Base-by-base conservation (phyloP, 2,797 vertebrate genomes). In the Tangara arthus region DNA sequence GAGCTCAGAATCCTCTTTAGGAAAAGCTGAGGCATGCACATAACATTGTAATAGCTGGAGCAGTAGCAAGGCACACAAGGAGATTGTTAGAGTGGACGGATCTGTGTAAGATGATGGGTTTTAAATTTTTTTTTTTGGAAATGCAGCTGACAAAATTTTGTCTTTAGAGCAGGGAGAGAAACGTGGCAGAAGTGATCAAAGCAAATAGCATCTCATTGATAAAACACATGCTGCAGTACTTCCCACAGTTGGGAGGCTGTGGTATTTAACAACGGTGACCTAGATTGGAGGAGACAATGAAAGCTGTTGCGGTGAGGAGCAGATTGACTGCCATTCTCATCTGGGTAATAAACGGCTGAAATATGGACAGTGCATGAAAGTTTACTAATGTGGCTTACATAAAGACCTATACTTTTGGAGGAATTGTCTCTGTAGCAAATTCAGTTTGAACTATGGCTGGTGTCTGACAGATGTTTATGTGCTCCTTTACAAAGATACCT, bases 241-340 rank as follows among this genome's bases (percentile, higher is more conserved):
- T 88, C 27, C 75, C 78, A 52, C 71, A 81, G 61, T 80, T 80
- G 90, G 89, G 72, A 91, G 87, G 75, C 34, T 15, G 27, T 59
- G 76, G 95, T 88, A 84, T 97, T 98, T 97, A 95, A 98, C 98
- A 97, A 96, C n/a, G 63, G 93, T 98, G 98, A 98, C 98, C 98
- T 98, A 97, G 96, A 98, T 98, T 98, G 98, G 97, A 97, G 92
- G 97, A 98, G 97, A 98, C 95, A 94, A 97, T 96, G 92, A 97
- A 97, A 98, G 97, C 98, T 98, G 97, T 97, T 98, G 96, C 65
- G 94, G 96, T 96, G 97, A 97, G 81, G 96, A 98, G 96, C 98
- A 97, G 97, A 98, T 97, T 98, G 96, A 96, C 96, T 97, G 97
- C 96, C 96, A 73, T 93, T 93, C 94, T 98, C 98, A 98, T 98